These are phyloP conservation scores for Rhinolophus sinicus DNA, from an alignment of 2,113 vertebrate genomes.

Conservation along the genomic window DNA sequence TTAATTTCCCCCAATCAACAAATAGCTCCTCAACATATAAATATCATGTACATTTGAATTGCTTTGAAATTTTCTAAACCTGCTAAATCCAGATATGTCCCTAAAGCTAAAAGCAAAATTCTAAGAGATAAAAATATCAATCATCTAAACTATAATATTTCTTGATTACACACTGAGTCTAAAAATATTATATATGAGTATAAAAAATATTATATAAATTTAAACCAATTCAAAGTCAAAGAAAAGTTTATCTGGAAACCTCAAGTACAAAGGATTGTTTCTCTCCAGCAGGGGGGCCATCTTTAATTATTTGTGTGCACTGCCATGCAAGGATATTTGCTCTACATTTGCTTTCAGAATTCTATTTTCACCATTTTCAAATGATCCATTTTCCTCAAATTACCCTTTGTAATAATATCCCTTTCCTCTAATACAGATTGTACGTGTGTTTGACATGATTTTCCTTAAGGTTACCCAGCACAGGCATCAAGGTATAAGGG, in stretches of 20 bases:
- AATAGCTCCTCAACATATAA: background rate
- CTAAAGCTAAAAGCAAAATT: background rate
- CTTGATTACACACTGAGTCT: background rate
- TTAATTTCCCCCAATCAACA: background rate
- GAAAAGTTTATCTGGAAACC: background rate
- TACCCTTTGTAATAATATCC: background rate
- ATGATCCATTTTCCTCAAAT: background rate
- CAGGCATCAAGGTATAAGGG: background rate
- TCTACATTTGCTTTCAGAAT: background rate
- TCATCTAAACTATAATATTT: background rate
- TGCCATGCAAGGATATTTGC: background rate
- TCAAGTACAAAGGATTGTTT: background rate
- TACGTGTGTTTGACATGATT: background rate
- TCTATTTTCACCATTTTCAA: conserved; percentile 21
- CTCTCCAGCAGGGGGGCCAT: background rate
- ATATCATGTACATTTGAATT: background rate
- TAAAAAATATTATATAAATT: background rate
- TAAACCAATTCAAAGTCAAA: conserved; percentile 5
- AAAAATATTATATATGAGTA: background rate
- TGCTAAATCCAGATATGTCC: background rate
- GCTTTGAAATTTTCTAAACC: background rate
- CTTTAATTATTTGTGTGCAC: background rate
- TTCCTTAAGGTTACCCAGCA: background rate
- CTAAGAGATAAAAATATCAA: background rate
- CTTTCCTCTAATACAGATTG: background rate